phyloP scores from a whole-genome alignment of 2,113 vertebrate species.

The Etheostoma cragini region DNA sequence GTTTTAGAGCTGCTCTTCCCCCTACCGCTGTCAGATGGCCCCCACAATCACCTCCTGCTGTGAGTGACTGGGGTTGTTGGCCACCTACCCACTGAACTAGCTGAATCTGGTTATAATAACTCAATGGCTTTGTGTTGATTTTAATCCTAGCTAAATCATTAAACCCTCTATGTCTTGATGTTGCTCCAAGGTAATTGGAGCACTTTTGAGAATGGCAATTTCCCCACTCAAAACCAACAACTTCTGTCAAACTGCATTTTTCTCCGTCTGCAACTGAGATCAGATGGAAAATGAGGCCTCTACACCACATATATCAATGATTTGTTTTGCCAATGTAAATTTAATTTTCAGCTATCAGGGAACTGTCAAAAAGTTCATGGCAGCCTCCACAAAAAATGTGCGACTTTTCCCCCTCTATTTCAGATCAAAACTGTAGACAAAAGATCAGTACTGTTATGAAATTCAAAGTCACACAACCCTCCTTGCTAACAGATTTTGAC shows the following conservation, averaged over 20 bases:
- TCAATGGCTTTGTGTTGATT: conserved; percentile 54
- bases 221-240: conserved; percentile 57
- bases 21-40: conserved; percentile 8
- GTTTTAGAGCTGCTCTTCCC: conserved; percentile 21
- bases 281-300: conserved; percentile 61
- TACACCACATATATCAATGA: conserved; percentile 65
- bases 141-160: conserved; percentile 64
- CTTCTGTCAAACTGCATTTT: conserved; percentile 51
- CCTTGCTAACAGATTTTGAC: not conserved
- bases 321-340: conserved; percentile 46
- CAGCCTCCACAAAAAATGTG: not conserved
- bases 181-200: conserved; percentile 49
- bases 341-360: conserved; percentile 10
- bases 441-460: not conserved
- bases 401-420: conserved; percentile 2
- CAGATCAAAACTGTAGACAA: conserved; percentile 1
- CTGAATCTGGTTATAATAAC: conserved; percentile 60
- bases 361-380: conserved; percentile 21
- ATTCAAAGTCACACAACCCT: not conserved
- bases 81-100: conserved; percentile 39
- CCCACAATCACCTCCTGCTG: conserved; percentile 51
- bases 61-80: conserved; percentile 55
- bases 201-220: conserved; percentile 51
- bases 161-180: conserved; percentile 53
- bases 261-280: conserved; percentile 39